phyloP scores from a whole-genome alignment of 2,113 vertebrate genomes.

The Sardina pilchardus region DNA sequence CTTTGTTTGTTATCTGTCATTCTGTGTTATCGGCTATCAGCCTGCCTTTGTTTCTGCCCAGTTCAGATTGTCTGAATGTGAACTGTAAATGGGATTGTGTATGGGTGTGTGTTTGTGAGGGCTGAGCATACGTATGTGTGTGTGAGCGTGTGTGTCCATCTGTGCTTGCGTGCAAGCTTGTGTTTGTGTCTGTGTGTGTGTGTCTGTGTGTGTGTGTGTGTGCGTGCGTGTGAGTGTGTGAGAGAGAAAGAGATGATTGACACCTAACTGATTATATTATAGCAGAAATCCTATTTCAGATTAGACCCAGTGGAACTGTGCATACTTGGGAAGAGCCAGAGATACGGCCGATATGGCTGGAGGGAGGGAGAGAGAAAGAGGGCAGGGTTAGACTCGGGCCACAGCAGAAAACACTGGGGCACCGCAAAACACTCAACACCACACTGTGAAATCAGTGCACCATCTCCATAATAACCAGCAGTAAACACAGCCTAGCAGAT shows the following conservation, averaged over 20 bases:
- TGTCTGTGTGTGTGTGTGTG: neutral
- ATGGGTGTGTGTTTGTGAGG: neutral
- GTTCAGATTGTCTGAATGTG: neutral
- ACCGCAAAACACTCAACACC: neutral
- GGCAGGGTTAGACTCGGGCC: neutral
- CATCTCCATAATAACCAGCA: neutral
- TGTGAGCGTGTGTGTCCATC: neutral
- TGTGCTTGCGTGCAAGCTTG: neutral
- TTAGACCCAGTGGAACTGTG: neutral
- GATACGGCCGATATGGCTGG: neutral
- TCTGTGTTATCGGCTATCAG: neutral
- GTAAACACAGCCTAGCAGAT: too few relatives aligned
- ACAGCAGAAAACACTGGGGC: neutral
- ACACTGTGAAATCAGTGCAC: neutral
- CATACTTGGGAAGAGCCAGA: neutral
- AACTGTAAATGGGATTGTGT: neutral
- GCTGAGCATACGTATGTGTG: neutral
- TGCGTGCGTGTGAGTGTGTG: neutral
- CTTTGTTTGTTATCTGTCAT: neutral
- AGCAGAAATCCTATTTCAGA: constrained; percentile 14
- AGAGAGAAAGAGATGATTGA: neutral
- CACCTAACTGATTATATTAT: constrained; percentile 8
- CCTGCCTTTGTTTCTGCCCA: neutral
- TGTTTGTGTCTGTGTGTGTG: neutral
- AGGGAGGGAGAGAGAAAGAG: neutral